Evolutionary conservation across 2,888 invertebrate species (phyloP).

Genomic region (Torymus auratus): DNA sequence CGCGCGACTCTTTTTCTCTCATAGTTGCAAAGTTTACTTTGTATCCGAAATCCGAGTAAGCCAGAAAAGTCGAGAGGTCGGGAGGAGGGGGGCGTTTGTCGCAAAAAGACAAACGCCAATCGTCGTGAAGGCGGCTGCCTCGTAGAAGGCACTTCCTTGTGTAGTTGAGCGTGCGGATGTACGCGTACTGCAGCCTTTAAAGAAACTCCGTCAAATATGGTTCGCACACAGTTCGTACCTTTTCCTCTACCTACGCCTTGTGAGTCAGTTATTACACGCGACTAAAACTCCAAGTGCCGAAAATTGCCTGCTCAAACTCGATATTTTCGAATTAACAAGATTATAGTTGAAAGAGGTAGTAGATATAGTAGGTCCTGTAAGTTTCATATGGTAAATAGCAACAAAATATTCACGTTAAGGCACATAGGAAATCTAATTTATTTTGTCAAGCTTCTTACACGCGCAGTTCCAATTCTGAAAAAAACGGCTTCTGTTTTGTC

Average conservation of each 20-base stretch:
- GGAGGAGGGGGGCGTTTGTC: slow-evolving; percentile 5
- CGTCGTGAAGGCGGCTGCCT: background rate
- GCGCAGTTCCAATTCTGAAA: too few species aligned
- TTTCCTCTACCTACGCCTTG: background rate
- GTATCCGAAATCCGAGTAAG: slow-evolving; percentile 52
- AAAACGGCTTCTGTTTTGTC: too few species aligned
- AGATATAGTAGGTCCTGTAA: too few species aligned
- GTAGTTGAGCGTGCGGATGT: slow-evolving; percentile 7
- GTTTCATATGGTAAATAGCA: too few species aligned
- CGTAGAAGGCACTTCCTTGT: slow-evolving; percentile 15
- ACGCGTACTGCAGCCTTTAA: slow-evolving; percentile 13
- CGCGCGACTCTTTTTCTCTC: too few species aligned
- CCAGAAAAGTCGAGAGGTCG: background rate
- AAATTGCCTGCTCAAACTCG: too few species aligned
- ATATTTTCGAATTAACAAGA: slow-evolving; percentile 10
- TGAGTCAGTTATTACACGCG: too few species aligned
- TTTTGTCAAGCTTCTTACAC: too few species aligned
- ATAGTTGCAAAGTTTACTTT: slow-evolving; percentile 54
- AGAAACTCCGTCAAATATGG: slow-evolving; percentile 26
- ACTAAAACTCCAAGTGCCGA: too few species aligned
- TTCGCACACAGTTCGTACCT: slow-evolving; percentile 9
- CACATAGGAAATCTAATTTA: too few species aligned
- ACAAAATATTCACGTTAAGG: too few species aligned
- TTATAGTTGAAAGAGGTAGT: background rate
- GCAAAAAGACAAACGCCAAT: slow-evolving; percentile 44